Evolutionary conservation across 2,797 vertebrate genomes (phyloP).

Genomic region (Halcyon badia): DNA sequence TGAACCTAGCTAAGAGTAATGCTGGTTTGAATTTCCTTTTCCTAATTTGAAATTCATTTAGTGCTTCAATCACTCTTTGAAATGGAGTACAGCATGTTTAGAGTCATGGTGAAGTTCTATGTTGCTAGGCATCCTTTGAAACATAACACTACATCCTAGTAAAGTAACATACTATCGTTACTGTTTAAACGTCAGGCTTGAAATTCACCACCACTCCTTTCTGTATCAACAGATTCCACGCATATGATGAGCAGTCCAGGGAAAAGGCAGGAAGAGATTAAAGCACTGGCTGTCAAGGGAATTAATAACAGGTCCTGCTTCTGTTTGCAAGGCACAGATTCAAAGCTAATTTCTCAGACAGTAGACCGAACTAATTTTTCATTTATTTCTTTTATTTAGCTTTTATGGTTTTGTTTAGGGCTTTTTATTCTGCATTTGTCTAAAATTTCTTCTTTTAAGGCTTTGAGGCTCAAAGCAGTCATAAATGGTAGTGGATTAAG

Average conservation of each 20-base stretch:
- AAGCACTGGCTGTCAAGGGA: conserved; percentile 7
- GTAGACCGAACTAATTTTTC: background rate
- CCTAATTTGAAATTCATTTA: conserved; percentile 65
- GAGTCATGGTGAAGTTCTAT: conserved; percentile 6
- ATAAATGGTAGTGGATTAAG: background rate
- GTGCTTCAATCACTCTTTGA: conserved; percentile 47
- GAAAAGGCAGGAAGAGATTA: conserved; percentile 61
- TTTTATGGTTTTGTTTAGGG: background rate
- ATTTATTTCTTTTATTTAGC: background rate
- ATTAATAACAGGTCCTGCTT: conserved; percentile 49
- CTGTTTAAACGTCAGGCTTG: conserved; percentile 30
- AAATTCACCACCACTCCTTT: conserved; percentile 56
- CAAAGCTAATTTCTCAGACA: conserved; percentile 28
- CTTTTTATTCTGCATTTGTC: background rate
- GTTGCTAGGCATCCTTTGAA: conserved; percentile 64
- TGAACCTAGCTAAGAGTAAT: background rate
- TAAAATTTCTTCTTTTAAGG: background rate
- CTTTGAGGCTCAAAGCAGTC: background rate
- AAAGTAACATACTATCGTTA: conserved; percentile 29
- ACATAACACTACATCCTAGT: conserved; percentile 30
- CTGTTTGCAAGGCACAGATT: conserved; percentile 14
- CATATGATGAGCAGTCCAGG: conserved; percentile 41
- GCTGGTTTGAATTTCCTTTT: conserved; percentile 49
- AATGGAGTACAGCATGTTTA: conserved; percentile 41
- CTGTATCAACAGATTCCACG: conserved; percentile 26